Base-by-base conservation (phyloP, 2,888 invertebrate genomes). In the Melieria omissa region DNA sequence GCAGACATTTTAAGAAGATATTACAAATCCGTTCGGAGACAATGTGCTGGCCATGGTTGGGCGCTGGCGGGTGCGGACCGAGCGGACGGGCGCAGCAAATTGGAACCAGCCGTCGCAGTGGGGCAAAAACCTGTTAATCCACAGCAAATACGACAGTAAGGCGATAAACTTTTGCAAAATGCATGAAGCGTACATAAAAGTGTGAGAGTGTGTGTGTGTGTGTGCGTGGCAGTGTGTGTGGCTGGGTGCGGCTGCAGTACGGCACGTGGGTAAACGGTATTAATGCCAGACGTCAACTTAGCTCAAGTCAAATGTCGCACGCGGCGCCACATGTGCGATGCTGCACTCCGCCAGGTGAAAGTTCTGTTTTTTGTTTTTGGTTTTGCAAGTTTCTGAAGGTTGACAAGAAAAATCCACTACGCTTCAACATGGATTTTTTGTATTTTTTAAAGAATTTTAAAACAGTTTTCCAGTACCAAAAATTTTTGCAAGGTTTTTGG, bases 211-310 rank as follows among this genome's bases (percentile, higher is more conserved):
- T 60, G 16, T 45, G 42, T 5, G 63, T 49, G 55, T 52, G 14
- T 49, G 57, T 49, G 9, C 9, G n/a, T n/a, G n/a, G n/a, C n/a
- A n/a, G n/a, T n/a, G 57, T 64, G 60, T 65, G 61, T 65, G 60
- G n/a, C 7, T 42, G 52, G 16, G 52, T 42, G 47, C 16, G 60
- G n/a, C 12, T 8, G 14, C 42, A 16, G 45, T 46, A 55, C 54
- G 54, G 57, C 54, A 65, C 57, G 65, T 57, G 57, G 44, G 54
- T n/a, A 47, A 44, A 29, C 9, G 14, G 47, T 41, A 63, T 66
- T 55, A 62, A 66, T 70, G 9, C 57, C 47, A 14, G 42, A 14
- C 44, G 44, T 71, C 64, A 67, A 42, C 29, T 73, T 73, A 60
- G 49, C 29, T 60, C 8, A 4, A 29, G 29, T 29, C 29, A 29